Evolutionary conservation across 1,140 invertebrate genomes (phyloP).

Genomic region (Hyles vespertilio): DNA sequence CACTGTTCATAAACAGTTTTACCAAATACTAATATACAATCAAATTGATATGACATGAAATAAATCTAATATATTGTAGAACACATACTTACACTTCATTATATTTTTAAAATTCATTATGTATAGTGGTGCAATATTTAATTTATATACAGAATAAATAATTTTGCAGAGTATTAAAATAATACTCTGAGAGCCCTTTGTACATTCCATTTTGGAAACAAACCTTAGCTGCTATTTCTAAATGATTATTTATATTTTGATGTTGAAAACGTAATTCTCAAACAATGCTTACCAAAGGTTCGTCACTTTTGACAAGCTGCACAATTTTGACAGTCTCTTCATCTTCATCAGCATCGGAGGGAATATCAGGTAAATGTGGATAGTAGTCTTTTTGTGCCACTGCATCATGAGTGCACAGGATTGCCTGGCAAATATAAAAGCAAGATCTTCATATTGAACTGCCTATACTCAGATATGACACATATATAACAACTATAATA

Average conservation of each 20-base stretch:
- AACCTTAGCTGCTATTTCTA: constrained; percentile 69
- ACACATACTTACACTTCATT: not conserved
- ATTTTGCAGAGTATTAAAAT: not conserved
- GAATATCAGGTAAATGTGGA: constrained; percentile 91
- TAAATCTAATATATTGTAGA: not conserved
- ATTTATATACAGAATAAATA: not conserved
- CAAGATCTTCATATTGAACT: no score
- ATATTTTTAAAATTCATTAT: not conserved
- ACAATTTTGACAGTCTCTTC: constrained; percentile 98
- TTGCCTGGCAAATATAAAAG: constrained; percentile 78
- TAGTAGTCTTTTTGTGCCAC: constrained; percentile 97
- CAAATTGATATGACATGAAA: not conserved
- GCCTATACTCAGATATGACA: no score
- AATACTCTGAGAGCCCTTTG: not conserved
- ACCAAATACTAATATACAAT: not conserved
- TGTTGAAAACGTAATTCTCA: constrained; percentile 7
- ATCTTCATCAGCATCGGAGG: constrained; percentile 91
- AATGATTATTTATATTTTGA: constrained; percentile 35
- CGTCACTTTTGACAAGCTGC: constrained; percentile 96
- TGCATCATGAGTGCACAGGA: constrained; percentile 94
- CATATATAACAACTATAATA: no score
- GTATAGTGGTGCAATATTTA: not conserved
- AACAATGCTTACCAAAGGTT: constrained; percentile 89
- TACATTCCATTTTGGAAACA: constrained; percentile 3
- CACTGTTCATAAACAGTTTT: no score